Conservation (phyloP, 2,113 vertebrate species). For the Dromaius novaehollandiae region DNA sequence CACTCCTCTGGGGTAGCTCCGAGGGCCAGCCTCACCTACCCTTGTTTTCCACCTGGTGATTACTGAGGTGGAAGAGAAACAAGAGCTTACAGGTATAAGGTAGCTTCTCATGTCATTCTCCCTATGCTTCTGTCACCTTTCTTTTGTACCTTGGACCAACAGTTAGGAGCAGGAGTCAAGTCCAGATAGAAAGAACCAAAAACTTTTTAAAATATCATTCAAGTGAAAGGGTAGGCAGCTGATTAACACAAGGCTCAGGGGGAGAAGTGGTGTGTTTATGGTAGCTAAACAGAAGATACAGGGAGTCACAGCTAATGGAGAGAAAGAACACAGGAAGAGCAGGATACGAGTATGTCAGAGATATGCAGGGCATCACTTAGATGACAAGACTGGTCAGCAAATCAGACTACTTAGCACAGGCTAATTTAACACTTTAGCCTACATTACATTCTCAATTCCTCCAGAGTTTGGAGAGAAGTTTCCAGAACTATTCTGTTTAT, state of each 20-base stretch:
- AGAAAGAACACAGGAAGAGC: not conserved
- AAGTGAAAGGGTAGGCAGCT: not conserved
- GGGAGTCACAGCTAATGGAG: not conserved
- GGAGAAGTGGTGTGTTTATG: not conserved
- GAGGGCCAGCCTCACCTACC: not conserved
- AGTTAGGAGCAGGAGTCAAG: not conserved
- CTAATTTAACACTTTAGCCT: not conserved
- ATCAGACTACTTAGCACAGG: not conserved
- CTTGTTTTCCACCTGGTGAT: not conserved
- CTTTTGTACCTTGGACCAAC: not conserved
- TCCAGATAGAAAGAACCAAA: not conserved
- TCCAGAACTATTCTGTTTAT: not conserved
- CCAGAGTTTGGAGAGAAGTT: not conserved
- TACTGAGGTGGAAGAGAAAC: not conserved
- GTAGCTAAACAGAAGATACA: not conserved
- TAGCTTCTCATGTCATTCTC: not conserved
- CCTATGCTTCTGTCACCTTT: not conserved
- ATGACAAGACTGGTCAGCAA: not conserved
- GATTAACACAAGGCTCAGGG: not conserved
- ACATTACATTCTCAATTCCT: not conserved
- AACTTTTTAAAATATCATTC: not conserved
- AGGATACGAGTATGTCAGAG: rapidly evolving
- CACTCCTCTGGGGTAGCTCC: not conserved
- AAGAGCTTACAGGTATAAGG: not conserved
- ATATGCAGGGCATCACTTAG: not conserved